phyloP scores from a whole-genome alignment of 2,888 invertebrate genomes.

The Acleris emargana region DNA sequence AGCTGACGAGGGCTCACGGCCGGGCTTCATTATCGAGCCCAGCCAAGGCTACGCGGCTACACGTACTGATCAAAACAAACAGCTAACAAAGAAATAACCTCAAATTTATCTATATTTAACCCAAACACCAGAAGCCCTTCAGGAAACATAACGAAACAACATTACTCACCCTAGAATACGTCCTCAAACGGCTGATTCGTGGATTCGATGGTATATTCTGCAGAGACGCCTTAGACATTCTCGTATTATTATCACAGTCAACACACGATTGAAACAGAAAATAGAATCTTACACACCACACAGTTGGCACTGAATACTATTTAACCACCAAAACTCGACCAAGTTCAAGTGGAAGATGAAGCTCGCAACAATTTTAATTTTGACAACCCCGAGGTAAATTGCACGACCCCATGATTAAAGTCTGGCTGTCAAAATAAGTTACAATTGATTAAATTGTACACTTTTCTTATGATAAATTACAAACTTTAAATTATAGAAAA shows the following conservation, averaged over 20 bases:
- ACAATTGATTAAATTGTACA: slow-evolving; percentile 16
- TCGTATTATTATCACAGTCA: slow-evolving; percentile 45
- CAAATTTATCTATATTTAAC: slow-evolving; percentile 36
- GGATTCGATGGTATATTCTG: slow-evolving; percentile 79
- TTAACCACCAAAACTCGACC: slow-evolving; percentile 56
- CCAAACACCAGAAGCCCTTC: slow-evolving; percentile 8
- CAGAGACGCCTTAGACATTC: slow-evolving; percentile 78
- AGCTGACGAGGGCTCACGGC: neutral
- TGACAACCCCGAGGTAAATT: slow-evolving; percentile 58
- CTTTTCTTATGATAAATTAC: neutral
- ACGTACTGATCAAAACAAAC: slow-evolving; percentile 33
- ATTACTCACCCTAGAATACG: slow-evolving; percentile 76
- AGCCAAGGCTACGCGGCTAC: slow-evolving; percentile 23
- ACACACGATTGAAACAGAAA: slow-evolving; percentile 57
- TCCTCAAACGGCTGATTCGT: slow-evolving; percentile 73
- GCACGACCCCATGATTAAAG: slow-evolving; percentile 57
- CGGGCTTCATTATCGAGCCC: slow-evolving; percentile 2
- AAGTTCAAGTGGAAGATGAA: slow-evolving; percentile 54
- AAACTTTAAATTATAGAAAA: slow-evolving; percentile 20
- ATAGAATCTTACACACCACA: slow-evolving; percentile 58
- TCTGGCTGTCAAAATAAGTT: slow-evolving; percentile 21
- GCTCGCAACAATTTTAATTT: slow-evolving; percentile 59
- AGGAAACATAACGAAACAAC: slow-evolving; percentile 4
- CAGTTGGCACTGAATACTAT: slow-evolving; percentile 54
- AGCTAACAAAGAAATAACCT: slow-evolving; percentile 36